phyloP scores from a whole-genome alignment of 2,113 vertebrate species.

The Nycticorax nycticorax region DNA sequence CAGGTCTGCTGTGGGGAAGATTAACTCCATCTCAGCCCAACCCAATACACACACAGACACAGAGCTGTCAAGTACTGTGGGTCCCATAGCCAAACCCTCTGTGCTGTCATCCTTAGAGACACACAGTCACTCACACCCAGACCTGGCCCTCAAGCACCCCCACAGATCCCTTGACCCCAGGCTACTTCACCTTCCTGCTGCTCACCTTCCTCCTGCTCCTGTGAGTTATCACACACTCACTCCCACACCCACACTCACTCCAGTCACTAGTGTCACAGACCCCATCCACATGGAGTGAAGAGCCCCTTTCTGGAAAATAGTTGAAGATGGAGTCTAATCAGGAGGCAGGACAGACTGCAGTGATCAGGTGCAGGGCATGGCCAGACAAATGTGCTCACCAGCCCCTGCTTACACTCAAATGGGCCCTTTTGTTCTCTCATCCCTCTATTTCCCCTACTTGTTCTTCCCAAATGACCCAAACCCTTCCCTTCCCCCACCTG shows the following conservation, averaged over 20 bases:
- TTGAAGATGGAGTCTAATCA: not conserved
- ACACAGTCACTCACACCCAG: not conserved
- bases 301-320: not conserved
- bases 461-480: not conserved
- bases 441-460: not conserved
- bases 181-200: not conserved
- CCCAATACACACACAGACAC: no score
- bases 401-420: not conserved
- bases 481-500: not conserved
- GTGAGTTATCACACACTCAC: accelerated
- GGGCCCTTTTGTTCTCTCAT: not conserved
- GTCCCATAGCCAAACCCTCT: not conserved
- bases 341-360: not conserved
- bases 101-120: not conserved
- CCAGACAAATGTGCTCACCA: accelerated
- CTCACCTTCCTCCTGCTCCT: no score
- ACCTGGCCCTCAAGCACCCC: not conserved
- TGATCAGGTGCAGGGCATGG: not conserved
- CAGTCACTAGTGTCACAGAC: not conserved
- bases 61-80: not conserved
- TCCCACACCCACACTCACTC: accelerated
- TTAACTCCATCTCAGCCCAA: no score
- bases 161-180: not conserved
- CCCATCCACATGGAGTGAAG: not conserved
- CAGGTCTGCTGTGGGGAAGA: no score